Evolutionary conservation across 2,888 invertebrate species (phyloP).

Genomic region (Luperina testacea): DNA sequence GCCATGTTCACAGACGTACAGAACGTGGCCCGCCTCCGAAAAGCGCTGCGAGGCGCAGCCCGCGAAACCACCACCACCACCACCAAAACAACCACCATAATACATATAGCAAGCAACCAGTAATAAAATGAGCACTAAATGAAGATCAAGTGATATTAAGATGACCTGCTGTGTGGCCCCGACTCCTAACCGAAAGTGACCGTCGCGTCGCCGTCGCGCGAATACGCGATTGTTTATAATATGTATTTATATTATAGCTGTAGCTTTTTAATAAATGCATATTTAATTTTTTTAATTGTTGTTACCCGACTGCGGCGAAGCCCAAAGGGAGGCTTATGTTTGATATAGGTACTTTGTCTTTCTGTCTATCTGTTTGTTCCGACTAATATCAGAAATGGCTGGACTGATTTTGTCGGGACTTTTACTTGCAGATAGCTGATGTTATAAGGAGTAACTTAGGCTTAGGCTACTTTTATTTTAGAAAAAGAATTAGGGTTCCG

Average conservation of each 20-base stretch:
- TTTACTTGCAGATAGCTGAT: neutral
- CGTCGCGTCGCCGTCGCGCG: neutral
- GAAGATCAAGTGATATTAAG: conserved; percentile 35
- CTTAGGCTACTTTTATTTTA: neutral
- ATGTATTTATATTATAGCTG: too few species aligned
- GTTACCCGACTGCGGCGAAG: too few species aligned
- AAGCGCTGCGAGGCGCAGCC: too few species aligned
- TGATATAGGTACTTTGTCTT: too few species aligned
- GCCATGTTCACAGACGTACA: too few species aligned
- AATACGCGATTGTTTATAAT: neutral
- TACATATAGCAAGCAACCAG: conserved; percentile 2
- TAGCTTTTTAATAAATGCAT: too few species aligned
- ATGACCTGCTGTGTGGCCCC: conserved; percentile 14
- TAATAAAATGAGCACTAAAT: conserved; percentile 27
- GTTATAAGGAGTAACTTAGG: neutral
- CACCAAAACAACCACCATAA: too few species aligned
- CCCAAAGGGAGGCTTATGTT: too few species aligned
- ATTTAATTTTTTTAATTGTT: too few species aligned
- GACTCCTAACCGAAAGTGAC: neutral
- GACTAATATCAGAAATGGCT: neutral
- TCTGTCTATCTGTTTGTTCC: neutral
- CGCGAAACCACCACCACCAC: too few species aligned
- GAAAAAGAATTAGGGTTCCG: too few species aligned
- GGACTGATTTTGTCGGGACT: neutral
- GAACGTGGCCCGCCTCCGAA: too few species aligned